Percentiles rank a stretch among this genome's conserved stretches.
Conservation (phyloP, 2,113 vertebrate genomes). For the Dromaius novaehollandiae region DNA sequence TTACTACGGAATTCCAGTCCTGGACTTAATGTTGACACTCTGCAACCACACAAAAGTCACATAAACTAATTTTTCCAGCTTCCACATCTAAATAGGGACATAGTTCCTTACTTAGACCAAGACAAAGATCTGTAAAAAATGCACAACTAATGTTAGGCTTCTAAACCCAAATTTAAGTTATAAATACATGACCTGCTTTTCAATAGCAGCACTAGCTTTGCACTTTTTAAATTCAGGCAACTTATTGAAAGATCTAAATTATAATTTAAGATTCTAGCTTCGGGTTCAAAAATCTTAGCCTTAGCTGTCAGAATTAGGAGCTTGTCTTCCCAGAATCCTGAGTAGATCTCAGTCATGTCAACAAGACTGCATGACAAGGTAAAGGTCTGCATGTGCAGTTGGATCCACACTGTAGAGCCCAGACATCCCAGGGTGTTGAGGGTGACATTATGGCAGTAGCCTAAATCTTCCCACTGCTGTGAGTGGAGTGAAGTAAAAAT, state of each 20-base stretch:
- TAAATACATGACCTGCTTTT: constrained; percentile 37
- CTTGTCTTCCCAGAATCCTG: background rate
- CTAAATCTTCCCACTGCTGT: background rate
- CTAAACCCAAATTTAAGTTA: background rate
- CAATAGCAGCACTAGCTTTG: background rate
- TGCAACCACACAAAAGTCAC: background rate
- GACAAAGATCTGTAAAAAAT: background rate
- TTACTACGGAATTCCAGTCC: background rate
- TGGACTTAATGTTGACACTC: background rate
- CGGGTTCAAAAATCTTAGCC: background rate
- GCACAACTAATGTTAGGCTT: background rate
- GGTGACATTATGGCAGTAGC: background rate
- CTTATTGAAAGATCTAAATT: background rate
- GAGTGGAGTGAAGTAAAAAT: background rate
- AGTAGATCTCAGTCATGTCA: background rate
- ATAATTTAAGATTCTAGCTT: background rate
- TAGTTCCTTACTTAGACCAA: background rate
- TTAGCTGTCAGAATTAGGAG: background rate
- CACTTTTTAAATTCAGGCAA: background rate
- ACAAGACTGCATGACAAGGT: background rate
- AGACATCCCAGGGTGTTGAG: background rate
- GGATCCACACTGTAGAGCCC: background rate
- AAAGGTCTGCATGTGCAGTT: background rate
- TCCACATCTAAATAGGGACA: background rate
- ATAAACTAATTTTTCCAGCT: background rate